Evolutionary conservation across 2,888 invertebrate genomes (phyloP).

Genomic region (Molanna angustata): DNA sequence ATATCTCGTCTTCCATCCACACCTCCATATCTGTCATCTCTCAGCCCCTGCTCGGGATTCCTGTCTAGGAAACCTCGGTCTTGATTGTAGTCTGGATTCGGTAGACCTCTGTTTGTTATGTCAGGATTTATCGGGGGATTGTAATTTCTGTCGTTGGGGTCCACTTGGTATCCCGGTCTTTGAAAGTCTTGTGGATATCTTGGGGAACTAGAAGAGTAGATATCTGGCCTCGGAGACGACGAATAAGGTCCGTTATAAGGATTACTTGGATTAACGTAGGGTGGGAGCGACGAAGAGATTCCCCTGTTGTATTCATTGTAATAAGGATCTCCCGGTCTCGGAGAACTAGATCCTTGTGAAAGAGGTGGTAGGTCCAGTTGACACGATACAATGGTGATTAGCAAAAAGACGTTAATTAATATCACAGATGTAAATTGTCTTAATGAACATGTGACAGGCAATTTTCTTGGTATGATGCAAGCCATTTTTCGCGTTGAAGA

Average conservation of each 20-base stretch:
- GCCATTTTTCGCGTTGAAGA: constrained; percentile 49
- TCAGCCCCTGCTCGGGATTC: constrained; percentile 34
- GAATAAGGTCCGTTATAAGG: constrained; percentile 41
- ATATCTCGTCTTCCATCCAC: constrained; percentile 13
- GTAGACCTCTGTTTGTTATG: constrained; percentile 51
- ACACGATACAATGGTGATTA: constrained; percentile 30
- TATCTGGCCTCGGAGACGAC: constrained; percentile 40
- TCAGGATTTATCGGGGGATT: constrained; percentile 44
- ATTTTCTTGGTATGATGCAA: constrained; percentile 40
- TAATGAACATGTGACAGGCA: constrained; percentile 39
- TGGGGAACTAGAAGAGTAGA: constrained; percentile 21
- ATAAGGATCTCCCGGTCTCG: constrained; percentile 38
- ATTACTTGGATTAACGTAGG: background rate
- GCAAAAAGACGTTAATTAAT: constrained; percentile 38
- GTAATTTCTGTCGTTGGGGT: constrained; percentile 28
- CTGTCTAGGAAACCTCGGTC: constrained; percentile 34
- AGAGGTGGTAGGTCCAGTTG: constrained; percentile 60
- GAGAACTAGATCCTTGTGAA: constrained; percentile 39
- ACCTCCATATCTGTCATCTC: constrained; percentile 34
- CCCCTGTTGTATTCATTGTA: constrained; percentile 38
- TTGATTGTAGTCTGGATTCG: constrained; percentile 45
- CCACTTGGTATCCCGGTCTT: constrained; percentile 29
- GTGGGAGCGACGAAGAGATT: constrained; percentile 23
- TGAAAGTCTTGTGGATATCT: constrained; percentile 22
- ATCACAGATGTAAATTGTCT: constrained; percentile 34